Percentiles rank a stretch among this genome's conserved stretches.
These are phyloP conservation scores for Dreissena rostriformis DNA, from an alignment of 1,140 invertebrate species.

Conservation along the genomic window DNA sequence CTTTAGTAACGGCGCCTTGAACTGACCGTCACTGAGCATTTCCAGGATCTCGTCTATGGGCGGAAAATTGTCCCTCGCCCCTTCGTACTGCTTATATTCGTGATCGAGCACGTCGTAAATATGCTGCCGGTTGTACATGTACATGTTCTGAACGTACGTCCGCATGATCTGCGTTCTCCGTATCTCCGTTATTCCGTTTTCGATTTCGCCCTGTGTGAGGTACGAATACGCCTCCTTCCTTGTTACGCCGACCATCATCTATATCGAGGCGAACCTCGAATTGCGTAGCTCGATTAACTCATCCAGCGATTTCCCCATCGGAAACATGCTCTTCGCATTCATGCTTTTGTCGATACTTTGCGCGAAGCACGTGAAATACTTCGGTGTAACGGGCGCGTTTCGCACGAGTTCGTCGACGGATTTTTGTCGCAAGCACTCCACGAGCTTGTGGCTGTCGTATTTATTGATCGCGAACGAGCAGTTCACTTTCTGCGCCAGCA, in stretches of 20 bases:
- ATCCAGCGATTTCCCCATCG: slow-evolving; percentile 61
- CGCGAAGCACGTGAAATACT: slow-evolving; percentile 86
- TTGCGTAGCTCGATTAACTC: slow-evolving; percentile 76
- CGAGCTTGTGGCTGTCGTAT: slow-evolving; percentile 84
- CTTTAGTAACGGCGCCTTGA: slow-evolving; percentile 95
- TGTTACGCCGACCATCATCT: slow-evolving; percentile 96
- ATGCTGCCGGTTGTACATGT: slow-evolving; percentile 95
- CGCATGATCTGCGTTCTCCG: slow-evolving; percentile 94
- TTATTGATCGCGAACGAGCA: too few species aligned
- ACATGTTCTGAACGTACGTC: slow-evolving; percentile 93
- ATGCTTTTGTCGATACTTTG: slow-evolving; percentile 84
- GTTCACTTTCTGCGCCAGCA: slow-evolving; percentile 93
- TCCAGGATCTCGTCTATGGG: slow-evolving; percentile 95
- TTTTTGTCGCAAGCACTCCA: slow-evolving; percentile 91
- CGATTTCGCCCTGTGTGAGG: slow-evolving; percentile 94
- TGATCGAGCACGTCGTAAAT: slow-evolving; percentile 98
- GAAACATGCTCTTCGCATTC: slow-evolving; percentile 81
- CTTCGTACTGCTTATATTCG: slow-evolving; percentile 87
- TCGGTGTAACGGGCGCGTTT: slow-evolving; percentile 84
- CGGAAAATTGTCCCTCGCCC: slow-evolving; percentile 84
- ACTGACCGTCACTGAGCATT: slow-evolving; percentile 93
- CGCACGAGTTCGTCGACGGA: slow-evolving; percentile 90
- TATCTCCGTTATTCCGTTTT: slow-evolving; percentile 95
- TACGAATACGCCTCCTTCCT: slow-evolving; percentile 94
- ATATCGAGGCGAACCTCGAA: slow-evolving; percentile 82